Evolutionary conservation across 2,888 invertebrate genomes (phyloP), one percentile per base, ranked within the genome.

Genomic region (Protula sp.): DNA sequence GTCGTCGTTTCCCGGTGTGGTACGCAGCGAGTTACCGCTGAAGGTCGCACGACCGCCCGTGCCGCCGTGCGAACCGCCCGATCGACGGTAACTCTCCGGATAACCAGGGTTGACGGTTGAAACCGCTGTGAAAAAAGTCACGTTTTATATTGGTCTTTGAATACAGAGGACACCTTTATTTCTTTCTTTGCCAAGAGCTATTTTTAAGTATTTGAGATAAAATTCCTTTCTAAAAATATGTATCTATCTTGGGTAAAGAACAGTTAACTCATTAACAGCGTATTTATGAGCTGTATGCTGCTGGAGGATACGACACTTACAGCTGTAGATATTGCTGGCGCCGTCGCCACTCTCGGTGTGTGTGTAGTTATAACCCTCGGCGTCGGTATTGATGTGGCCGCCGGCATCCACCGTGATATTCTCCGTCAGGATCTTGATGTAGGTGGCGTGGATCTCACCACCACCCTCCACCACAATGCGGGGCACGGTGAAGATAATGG

Each of bases 351-450:
- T 14, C 19, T 38, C 9, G n/a, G 28, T 62, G 58, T 74, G 74
- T 9, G 55, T 60, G 22, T 63, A 60, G 24, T 57, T 59, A 57
- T 73, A 74, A n/a, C 74, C 74, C 19, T 70, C 58, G 0, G 71
- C 73, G 54, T 73, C 68, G 5, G 71, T 67, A 3, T 69, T 60
- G 51, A 74, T 60, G 26, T 57, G 51, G 4, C 73, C 74, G 2
- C 72, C 73, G 47, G 64, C 70, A 61, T 74, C 74, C 14, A 74
- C 66, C 3, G 74, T 74, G 28, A 74, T 65, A 58, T 72, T 73
- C 31, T 65, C 68, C 2, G 70, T 62, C 9, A 59, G 59, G 2
- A 72, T 62, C 1, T 68, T 70, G 30, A 74, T 45, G 31, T 62
- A 63, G 2, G 71, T 67, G 45, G 71, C 73, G 45, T 72, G 71